phyloP scores from a whole-genome alignment of 2,113 vertebrate genomes.

The Pongo abelii region DNA sequence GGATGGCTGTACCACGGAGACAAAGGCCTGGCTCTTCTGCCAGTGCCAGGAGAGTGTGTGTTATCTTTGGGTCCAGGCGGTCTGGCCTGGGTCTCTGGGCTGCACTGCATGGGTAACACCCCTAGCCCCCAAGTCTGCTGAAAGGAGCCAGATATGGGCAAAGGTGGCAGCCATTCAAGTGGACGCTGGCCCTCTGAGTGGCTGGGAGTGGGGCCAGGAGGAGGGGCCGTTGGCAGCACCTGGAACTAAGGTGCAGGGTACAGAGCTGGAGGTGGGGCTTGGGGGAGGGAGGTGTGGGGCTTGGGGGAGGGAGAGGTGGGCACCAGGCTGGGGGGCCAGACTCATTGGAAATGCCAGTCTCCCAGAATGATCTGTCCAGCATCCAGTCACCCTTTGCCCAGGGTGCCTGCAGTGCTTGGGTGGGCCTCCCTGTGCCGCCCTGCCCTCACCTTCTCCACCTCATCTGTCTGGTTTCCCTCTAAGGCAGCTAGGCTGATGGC shows the following conservation, averaged over 20 bases:
- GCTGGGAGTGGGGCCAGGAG: slow-evolving; percentile 46
- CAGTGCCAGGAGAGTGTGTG: slow-evolving; percentile 32
- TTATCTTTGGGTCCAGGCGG: slow-evolving; percentile 61
- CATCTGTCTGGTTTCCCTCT: background rate
- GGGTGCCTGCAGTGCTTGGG: background rate
- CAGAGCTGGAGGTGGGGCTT: background rate
- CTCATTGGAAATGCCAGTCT: background rate
- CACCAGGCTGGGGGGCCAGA: background rate
- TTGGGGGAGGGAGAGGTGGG: background rate
- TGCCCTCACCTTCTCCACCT: background rate
- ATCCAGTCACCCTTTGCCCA: background rate
- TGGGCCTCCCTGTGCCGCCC: background rate
- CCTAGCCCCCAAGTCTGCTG: background rate
- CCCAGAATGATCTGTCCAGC: background rate
- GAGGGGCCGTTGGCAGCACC: background rate
- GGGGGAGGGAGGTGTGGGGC: background rate
- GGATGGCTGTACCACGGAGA: background rate
- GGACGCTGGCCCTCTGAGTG: background rate
- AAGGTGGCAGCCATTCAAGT: slow-evolving; percentile 50
- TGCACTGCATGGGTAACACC: background rate
- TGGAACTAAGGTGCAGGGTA: background rate
- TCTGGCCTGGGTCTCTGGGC: slow-evolving; percentile 48
- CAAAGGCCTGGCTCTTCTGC: background rate
- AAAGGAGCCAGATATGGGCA: slow-evolving; percentile 22
- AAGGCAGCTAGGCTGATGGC: slow-evolving; percentile 63